Base-by-base conservation (phyloP, 2,888 invertebrate genomes). In the Acleris emargana region DNA sequence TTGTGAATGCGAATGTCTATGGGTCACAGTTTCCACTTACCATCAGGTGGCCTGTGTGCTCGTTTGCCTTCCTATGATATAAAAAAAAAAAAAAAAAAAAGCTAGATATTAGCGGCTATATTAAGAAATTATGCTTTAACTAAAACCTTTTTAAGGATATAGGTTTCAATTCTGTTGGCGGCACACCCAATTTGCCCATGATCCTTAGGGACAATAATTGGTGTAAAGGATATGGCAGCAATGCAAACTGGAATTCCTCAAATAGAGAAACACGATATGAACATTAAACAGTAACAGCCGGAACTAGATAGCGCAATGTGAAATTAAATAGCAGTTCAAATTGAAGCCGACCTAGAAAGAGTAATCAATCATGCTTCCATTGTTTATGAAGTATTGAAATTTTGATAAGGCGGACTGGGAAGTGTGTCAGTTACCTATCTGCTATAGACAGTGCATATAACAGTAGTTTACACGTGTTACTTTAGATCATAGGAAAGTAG, bases 301-400 rank as follows among this genome's bases (percentile, higher is more conserved):
- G 66, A 61, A 66, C 66, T 60, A 66, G 60, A 60, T 64, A 66
- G 32, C 52, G 61, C 66, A 61, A 57, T 61, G 22, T 64, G 20
- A 54, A 54, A 55, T 55, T 57, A 50, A 43, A 64, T 59, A 61
- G 22, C 45, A 54, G 51, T 32, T 51, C 20, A 42, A 55, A 54
- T 64, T 64, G 60, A 61, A 66, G 61, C 45, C 55, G 61, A 60
- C 66, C 66, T 50, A 66, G 47, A 57, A 61, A 25, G 60, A 47
- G 55, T 45, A 38, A 66, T 66, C 66, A 61, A 60, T 64, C 58
- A 58, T 55, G 42, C 47, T 58, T 54, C 25, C 51, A 66, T 66
- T 66, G 66, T 61, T 61, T 57, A 52, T 61, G 50, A 51, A 60
- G 55, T 59, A 60, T 61, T 57, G 55, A 64, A 66, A 55, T 55